phyloP scores from a whole-genome alignment of 2,888 invertebrate species.

The Lomographa bimaculata region DNA sequence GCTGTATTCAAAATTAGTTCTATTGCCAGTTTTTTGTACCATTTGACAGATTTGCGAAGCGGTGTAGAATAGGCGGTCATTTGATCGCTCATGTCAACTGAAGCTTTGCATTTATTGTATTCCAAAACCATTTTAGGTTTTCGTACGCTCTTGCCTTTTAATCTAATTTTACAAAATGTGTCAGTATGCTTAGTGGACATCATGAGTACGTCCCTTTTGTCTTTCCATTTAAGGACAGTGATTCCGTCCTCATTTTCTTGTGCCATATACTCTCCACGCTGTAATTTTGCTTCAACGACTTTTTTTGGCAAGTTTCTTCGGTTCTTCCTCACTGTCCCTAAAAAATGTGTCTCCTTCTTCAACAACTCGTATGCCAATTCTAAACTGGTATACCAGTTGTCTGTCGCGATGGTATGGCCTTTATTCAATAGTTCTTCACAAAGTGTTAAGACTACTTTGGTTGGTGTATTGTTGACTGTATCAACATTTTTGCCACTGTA shows the following conservation, averaged over 20 bases:
- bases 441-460: slow-evolving; percentile 16
- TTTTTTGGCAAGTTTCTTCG: too few species aligned
- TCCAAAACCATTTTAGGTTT: slow-evolving; percentile 32
- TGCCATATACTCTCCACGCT: slow-evolving; percentile 10
- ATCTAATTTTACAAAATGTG: slow-evolving; percentile 18
- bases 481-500: slow-evolving; percentile 5
- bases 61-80: too few species aligned
- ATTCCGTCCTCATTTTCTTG: slow-evolving; percentile 23
- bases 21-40: too few species aligned
- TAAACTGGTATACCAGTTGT: slow-evolving; percentile 37
- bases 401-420: slow-evolving; percentile 37
- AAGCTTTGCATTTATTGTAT: too few species aligned
- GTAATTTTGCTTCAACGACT: slow-evolving; percentile 7
- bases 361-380: slow-evolving; percentile 37
- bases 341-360: too few species aligned
- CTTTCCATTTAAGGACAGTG: slow-evolving; percentile 35
- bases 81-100: too few species aligned
- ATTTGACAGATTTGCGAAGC: too few species aligned
- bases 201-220: slow-evolving; percentile 25
- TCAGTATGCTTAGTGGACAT: slow-evolving; percentile 26
- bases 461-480: slow-evolving; percentile 4
- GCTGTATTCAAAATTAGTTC: slow-evolving; percentile 33
- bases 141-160: slow-evolving; percentile 16
- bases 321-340: too few species aligned
- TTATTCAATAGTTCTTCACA: slow-evolving; percentile 34